Evolutionary conservation across 37 sponge, comb jelly and placozoan species (phyloP), one percentile per base, ranked within the genome.

Genomic region (Corticium candelabrum): DNA sequence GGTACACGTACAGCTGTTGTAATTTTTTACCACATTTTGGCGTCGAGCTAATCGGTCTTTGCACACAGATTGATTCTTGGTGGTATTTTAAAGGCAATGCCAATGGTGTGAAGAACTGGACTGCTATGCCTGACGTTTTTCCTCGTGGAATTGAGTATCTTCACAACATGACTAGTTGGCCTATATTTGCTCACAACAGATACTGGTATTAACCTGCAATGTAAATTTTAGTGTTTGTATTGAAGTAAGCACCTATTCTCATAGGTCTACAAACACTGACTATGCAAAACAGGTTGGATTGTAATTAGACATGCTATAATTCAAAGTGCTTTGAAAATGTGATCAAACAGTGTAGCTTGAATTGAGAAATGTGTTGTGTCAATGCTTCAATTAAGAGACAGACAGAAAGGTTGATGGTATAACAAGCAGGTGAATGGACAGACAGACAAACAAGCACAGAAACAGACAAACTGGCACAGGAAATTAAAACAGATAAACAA

Each of bases 41-140:
- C 11, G 21, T 27, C 62, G 62, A 50, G 11, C n/a, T n/a, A n/a
- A n/a, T n/a, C n/a, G n/a, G n/a, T n/a, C 39, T n/a, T 15, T 31
- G 1, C 31, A 3, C 41, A 7, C 77, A 90, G 84, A 3, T 90
- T 34, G 91, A 90, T 71, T 87, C 87, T 29, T 90, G 91, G 91
- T 90, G 91, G 91, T 90, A 90, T 78, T 90, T 57, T 78, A 90
- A 87, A 33, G 89, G 87, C 1, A 11, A 62, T 3, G 30, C 15
- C 76, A 78, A 68, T 77, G 89, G 87, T 37, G 86, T 86, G 43
- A 93, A 86, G 77, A 86, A 89, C 84, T 86, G 93, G 93, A 86
- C 83, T 7, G 83, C 89, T 31, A 82, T 78, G 80, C 79, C 85
- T 1, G 74, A 62, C 50, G 40, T 87, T 37, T 87, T 90, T 34